Conservation (phyloP, 2,113 vertebrate species). For the Colistium nudipinnis region DNA sequence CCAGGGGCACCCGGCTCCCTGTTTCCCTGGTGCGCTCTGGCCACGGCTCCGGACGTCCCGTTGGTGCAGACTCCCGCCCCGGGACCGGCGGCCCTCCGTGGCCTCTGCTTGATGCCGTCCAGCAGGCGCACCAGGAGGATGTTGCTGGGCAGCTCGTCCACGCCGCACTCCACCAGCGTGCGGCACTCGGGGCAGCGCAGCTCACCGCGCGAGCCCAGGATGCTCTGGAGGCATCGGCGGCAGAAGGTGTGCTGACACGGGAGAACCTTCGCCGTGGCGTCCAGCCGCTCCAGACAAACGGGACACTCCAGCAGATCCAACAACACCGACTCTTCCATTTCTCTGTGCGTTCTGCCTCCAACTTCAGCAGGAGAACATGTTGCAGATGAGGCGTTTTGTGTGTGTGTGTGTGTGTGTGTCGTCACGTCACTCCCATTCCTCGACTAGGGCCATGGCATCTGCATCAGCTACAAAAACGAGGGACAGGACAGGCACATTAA, state of each 20-base stretch:
- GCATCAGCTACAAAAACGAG: constrained; percentile 69
- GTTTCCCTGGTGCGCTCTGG: constrained; percentile 69
- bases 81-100: constrained; percentile 82
- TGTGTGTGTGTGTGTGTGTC: constrained; percentile 39
- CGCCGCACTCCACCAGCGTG: constrained; percentile 91
- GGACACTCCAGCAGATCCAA: constrained; percentile 98
- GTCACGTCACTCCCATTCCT: constrained; percentile 97
- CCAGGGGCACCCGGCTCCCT: constrained; percentile 85
- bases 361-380: constrained; percentile 67
- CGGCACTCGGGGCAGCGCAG: constrained; percentile 96
- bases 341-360: constrained; percentile 54
- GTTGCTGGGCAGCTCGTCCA: constrained; percentile 97
- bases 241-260: constrained; percentile 99
- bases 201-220: constrained; percentile 93
- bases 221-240: constrained; percentile 94
- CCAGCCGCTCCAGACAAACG: constrained; percentile 96
- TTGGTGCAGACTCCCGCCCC: constrained; percentile 67
- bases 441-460: constrained; percentile 74
- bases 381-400: constrained; percentile 33
- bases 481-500: constrained; percentile 42
- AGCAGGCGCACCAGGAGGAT: constrained; percentile 96
- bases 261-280: constrained; percentile 95
- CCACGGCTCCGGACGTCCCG: constrained; percentile 77
- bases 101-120: constrained; percentile 98
- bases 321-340: constrained; percentile 96